phyloP scores from a whole-genome alignment of 2,113 vertebrate species.

The Galemys pyrenaicus region DNA sequence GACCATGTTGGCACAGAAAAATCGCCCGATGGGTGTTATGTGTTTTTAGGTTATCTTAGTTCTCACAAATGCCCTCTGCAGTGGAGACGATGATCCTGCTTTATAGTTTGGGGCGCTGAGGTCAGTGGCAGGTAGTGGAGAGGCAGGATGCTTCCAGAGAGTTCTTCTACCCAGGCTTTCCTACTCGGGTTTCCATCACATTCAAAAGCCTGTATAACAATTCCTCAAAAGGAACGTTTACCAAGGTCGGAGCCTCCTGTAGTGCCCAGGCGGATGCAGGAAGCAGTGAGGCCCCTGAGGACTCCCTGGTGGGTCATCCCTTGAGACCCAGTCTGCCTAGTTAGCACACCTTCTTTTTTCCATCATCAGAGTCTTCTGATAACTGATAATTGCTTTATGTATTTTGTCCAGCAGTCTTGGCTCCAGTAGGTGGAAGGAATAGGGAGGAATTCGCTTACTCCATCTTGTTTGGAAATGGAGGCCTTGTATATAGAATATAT shows the following conservation, averaged over 20 bases:
- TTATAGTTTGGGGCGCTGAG: neutral
- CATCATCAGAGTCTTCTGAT: too few relatives aligned
- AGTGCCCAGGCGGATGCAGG: neutral
- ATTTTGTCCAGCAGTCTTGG: neutral
- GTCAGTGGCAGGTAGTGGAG: neutral
- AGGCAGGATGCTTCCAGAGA: neutral
- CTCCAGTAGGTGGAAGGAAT: neutral
- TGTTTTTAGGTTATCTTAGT: neutral
- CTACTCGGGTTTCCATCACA: neutral
- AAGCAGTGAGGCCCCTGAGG: neutral
- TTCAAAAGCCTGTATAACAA: neutral
- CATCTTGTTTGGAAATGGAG: neutral
- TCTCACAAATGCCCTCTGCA: neutral
- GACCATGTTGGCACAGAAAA: neutral
- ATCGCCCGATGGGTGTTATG: neutral
- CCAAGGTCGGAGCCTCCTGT: neutral
- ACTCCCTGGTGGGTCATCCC: neutral
- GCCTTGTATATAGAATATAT: neutral
- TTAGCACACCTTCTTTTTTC: neutral
- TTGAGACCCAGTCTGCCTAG: neutral
- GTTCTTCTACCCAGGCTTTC: neutral
- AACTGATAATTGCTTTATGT: neutral
- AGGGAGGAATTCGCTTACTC: neutral
- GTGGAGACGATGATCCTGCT: neutral
- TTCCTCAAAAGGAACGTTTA: neutral